Evolutionary conservation across 2,888 invertebrate genomes (phyloP), one percentile per base, ranked within the genome.

Genomic region (Caenorhabditis sp.): DNA sequence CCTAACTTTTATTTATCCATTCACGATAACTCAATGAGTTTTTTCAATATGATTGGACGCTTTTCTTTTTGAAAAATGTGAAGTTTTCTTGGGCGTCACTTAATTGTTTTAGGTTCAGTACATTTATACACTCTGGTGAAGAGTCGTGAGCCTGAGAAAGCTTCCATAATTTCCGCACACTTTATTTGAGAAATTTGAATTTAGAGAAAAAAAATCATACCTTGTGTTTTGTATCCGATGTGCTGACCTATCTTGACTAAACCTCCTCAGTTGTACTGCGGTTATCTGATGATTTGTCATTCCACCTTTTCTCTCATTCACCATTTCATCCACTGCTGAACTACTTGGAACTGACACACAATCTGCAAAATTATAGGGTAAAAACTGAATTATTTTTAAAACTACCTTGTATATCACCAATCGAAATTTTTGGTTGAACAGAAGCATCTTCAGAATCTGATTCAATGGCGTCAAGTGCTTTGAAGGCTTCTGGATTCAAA

Each of bases 181-280:
- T n/a, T n/a, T n/a, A n/a, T n/a, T n/a, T n/a, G n/a, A n/a, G n/a
- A n/a, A n/a, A n/a, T n/a, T n/a, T n/a, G n/a, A n/a, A n/a, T n/a
- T n/a, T n/a, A n/a, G n/a, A n/a, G 10, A 10, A 31, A 31, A 31
- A n/a, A 78, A 70, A 52, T 17, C 10, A 14, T 65, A 80, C 82
- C 82, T 68, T 12, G 82, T 78, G 36, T 77, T 77, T 27, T 75
- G 78, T 8, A 82, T 77, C 58, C 75, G 70, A 8, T 80, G 82
- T 0, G 78, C 78, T 10, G 73, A 72, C 31, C 82, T 53, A 52
- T 82, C 82, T 49, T 80, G 80, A 52, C 78, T 79, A 56, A 82
- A 70, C 31, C 82, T 50, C 25, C 82, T 59, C 4, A 72, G 63
- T n/a, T 58, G 76, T 14, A 58, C 58, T 3, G 56, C 27, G 4